Conservation (phyloP, 2,797 vertebrate species). For the Microctenopoma steveboyesi region DNA sequence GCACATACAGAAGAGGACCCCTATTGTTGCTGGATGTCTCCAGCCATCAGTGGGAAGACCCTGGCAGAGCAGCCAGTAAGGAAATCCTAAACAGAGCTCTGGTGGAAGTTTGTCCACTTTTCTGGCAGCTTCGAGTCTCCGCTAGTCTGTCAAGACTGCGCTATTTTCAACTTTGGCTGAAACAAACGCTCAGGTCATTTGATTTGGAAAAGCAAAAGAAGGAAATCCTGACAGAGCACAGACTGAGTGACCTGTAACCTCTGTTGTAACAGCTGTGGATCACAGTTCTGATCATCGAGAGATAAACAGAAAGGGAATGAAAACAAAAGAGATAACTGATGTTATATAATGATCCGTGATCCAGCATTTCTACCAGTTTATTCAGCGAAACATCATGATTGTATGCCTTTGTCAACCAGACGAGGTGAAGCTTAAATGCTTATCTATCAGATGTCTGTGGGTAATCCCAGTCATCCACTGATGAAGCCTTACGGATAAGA, state of each 20-base stretch:
- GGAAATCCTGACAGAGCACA: conserved; percentile 77
- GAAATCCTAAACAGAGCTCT: conserved; percentile 47
- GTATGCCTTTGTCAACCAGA: too few species aligned
- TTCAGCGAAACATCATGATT: background rate
- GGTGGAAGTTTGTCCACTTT: conserved; percentile 40
- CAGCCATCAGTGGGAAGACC: conserved; percentile 14
- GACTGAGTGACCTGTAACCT: conserved; percentile 60
- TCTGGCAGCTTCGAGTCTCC: conserved; percentile 38
- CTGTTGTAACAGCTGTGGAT: conserved; percentile 53
- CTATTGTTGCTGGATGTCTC: conserved; percentile 33
- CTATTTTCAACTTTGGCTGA: conserved; percentile 41
- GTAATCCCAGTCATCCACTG: too few species aligned
- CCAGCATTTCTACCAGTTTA: background rate
- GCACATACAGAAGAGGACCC: background rate
- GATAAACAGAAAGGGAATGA: background rate
- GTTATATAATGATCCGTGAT: conserved; percentile 18
- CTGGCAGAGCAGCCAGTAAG: conserved; percentile 36
- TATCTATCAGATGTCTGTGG: too few species aligned
- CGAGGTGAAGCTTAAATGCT: too few species aligned
- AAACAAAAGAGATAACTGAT: conserved; percentile 20
- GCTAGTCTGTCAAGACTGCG: conserved; percentile 47
- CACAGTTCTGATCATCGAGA: conserved; percentile 24
- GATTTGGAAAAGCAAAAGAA: conserved; percentile 52
- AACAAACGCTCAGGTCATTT: conserved; percentile 35
- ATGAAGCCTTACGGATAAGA: too few species aligned